Base-by-base conservation (phyloP, 2,113 vertebrate species). In the Rhizomys pruinosus region DNA sequence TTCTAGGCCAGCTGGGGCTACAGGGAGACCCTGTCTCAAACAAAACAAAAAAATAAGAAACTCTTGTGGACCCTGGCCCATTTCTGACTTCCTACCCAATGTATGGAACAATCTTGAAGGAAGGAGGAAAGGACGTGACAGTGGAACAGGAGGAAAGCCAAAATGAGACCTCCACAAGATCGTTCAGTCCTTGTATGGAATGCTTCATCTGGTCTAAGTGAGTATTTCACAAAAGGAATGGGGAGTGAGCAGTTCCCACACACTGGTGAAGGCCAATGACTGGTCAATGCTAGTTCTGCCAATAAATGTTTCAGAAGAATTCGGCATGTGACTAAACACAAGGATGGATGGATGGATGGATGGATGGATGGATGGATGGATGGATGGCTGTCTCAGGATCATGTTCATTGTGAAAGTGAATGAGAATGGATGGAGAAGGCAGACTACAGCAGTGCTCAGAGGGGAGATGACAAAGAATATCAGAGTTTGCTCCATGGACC, bases 241-340 rank as follows among this genome's bases (percentile, higher is more conserved):
- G 25, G 20, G 63, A 52, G 29, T 47, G 20, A 77, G 61, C 0
- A 1, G 78, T 59, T 34, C 22, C 63, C 20, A 23, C 5, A 13
- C 12, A 8, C 0, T 20, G 20, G 0, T 4, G 2, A 90, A 52
- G 22, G n/a, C n/a, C 79, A 42, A 39, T 15, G 78, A 29, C 0
- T 27, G 15, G 1, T 22, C 2, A 91, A 61, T n/a, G 68, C 44
- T 55, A 47, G 29, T 27, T 80, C 71, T 87, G 52, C 55, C 9
- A 77, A 9, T 32, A 29, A 52, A 3, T 22, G 32, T 73, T 55
- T 37, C 78, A 82, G 39, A 72, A 47, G 57, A 64, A 20, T 68
- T 29, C 59, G 42, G 32, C 63, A 71, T 22, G 29, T 47, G 61
- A 2, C 0, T 34, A 61, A 34, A 23, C n/a, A 13, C 8, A 4